Evolutionary conservation across 2,797 vertebrate species (phyloP).

Genomic region (Pseudochirops cupreus): DNA sequence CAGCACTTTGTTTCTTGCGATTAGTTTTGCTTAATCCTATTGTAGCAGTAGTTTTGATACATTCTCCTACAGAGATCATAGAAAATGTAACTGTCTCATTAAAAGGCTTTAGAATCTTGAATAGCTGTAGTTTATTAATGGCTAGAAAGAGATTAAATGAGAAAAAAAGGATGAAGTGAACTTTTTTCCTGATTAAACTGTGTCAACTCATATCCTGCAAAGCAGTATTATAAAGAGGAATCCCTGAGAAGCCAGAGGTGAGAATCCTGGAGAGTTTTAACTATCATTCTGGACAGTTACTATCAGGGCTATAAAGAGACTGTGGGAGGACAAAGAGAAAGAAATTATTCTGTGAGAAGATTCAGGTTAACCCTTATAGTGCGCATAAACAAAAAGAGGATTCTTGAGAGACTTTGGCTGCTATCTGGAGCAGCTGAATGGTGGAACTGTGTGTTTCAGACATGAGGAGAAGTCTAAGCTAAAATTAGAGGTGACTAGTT

Average conservation of each 20-base stretch:
- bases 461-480: background rate
- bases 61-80: background rate
- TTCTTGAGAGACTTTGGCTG: background rate
- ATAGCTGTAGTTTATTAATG: background rate
- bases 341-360: background rate
- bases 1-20: background rate
- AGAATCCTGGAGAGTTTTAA: background rate
- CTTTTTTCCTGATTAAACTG: background rate
- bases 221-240: background rate
- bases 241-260: background rate
- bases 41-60: background rate
- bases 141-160: background rate
- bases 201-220: background rate
- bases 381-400: background rate
- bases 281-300: background rate
- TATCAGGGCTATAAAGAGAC: background rate
- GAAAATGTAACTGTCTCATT: background rate
- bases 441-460: background rate
- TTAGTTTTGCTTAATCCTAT: background rate
- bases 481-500: background rate
- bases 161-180: background rate
- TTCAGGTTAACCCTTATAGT: background rate
- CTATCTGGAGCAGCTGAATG: background rate
- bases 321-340: background rate
- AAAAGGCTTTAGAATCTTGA: background rate